Evolutionary conservation across 2,888 invertebrate genomes (phyloP).

Genomic region (Onthophagus sagittarius): DNA sequence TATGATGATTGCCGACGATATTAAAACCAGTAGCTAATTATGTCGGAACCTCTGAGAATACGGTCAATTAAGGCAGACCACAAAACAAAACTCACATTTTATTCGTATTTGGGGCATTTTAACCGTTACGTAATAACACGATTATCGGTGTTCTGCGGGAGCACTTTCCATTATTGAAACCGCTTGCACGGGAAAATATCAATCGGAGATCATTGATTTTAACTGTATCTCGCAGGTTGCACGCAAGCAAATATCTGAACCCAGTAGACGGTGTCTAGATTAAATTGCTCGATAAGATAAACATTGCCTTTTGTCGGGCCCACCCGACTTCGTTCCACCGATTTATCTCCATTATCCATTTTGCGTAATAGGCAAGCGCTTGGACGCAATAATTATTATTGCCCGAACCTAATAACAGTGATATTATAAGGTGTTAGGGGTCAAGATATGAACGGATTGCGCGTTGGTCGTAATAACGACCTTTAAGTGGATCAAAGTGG

Average conservation of each 20-base stretch:
- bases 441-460: background rate
- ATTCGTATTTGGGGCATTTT: background rate
- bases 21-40: background rate
- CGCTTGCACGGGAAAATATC: background rate
- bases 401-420: constrained; percentile 4
- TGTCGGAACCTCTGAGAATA: background rate
- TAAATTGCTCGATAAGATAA: constrained; percentile 7
- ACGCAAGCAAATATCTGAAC: background rate
- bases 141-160: background rate
- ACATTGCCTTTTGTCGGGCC: constrained; percentile 4
- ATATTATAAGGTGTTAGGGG: constrained; percentile 1
- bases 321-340: constrained; percentile 1
- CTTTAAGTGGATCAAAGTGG: background rate
- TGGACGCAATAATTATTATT: background rate
- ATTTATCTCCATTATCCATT: constrained; percentile 9
- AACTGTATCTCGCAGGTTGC: constrained; percentile 3
- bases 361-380: constrained; percentile 7
- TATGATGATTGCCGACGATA: background rate
- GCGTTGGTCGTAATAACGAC: background rate
- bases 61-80: background rate
- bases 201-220: background rate
- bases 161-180: background rate
- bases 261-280: background rate
- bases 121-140: background rate
- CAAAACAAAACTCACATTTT: background rate